Base-by-base conservation (phyloP, 2,888 invertebrate genomes). In the Microchrysa polita region DNA sequence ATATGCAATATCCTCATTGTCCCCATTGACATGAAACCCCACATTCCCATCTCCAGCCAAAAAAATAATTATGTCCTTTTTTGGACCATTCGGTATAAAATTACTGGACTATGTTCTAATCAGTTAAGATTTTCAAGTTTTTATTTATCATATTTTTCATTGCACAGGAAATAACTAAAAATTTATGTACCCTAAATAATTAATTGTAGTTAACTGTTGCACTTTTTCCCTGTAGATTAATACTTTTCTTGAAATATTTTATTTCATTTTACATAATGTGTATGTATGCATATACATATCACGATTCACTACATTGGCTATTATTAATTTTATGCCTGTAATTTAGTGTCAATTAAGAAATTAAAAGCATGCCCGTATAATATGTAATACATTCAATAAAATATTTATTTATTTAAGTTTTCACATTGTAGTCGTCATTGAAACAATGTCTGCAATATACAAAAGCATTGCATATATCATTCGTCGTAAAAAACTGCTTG, bases 301-400 rank as follows among this genome's bases (percentile, higher is more conserved):
- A 55, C n/a, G 27, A 55, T n/a, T 48, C 65, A 65, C 2, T 53
- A 55, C 69, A 69, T 57, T 57, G 20, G 57, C 69, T 55, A 69
- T 69, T 69, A 69, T 69, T 69, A 69, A 69, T 69, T 69, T 69
- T 55, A 55, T 69, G 69, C 57, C 57, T 40, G 69, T 42, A 69
- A 69, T 69, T 69, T 69, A 69, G 55, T 69, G 57, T 42, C 69
- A 69, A 69, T 69, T 69, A 69, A 55, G 69, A 69, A 69, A 69
- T 69, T 69, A 69, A 69, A 69, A 55, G 55, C 67, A 69, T 34
- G 55, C 65, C 65, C 22, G 65, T 61, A 69, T 55, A 69, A 57
- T 69, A 57, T 53, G 52, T 67, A 20, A 22, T 52, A 52, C 67
- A n/a, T n/a, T n/a, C n/a, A 67, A 55, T 69, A 34, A 55, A 69